phyloP scores from a whole-genome alignment of 2,888 invertebrate genomes.

The Limnephilus marmoratus region DNA sequence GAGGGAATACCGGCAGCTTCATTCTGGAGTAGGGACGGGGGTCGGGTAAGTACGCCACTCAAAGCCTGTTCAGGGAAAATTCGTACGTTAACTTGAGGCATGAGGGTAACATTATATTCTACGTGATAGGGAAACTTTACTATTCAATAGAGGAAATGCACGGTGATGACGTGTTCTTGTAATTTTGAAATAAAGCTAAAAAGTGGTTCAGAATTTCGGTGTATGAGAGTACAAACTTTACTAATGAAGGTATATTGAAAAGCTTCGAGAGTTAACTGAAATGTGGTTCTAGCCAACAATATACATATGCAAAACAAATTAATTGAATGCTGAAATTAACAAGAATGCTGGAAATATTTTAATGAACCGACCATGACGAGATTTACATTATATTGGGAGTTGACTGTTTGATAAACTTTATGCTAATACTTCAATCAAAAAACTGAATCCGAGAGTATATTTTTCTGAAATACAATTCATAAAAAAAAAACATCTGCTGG shows the following conservation, averaged over 20 bases:
- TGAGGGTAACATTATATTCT: neutral
- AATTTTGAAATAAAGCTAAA: neutral
- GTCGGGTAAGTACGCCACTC: neutral
- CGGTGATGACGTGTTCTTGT: slow-evolving; percentile 17
- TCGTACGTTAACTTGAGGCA: neutral
- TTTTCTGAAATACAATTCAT: neutral
- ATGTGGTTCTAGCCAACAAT: too few relatives aligned
- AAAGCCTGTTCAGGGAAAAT: slow-evolving; percentile 2
- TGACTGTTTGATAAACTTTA: neutral
- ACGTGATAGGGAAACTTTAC: slow-evolving; percentile 1
- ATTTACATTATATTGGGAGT: neutral
- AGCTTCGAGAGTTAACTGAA: neutral
- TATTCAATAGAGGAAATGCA: neutral
- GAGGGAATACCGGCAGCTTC: neutral
- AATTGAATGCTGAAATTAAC: neutral
- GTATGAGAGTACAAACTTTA: neutral
- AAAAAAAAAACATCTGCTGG: neutral
- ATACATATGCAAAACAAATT: neutral
- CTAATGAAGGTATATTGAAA: neutral
- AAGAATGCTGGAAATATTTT: neutral
- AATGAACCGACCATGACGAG: neutral
- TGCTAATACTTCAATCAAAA: neutral
- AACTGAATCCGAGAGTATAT: neutral
- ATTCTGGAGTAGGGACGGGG: slow-evolving; percentile 2
- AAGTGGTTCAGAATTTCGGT: neutral